Conservation (phyloP, 2,888 invertebrate species). For the Cyclophora punctaria region DNA sequence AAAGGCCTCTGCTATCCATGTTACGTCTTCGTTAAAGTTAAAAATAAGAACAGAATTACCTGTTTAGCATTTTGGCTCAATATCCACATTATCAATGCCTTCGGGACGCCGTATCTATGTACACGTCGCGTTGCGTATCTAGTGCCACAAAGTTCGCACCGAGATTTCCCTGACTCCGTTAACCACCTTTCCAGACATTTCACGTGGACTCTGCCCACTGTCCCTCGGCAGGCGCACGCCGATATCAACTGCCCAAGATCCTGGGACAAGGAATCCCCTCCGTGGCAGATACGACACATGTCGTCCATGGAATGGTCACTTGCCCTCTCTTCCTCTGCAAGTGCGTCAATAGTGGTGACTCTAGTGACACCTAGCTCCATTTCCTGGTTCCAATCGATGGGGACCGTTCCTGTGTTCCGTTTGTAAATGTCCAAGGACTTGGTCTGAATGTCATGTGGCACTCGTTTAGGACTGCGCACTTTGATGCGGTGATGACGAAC, state of each 20-base stretch:
- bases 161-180: conserved; percentile 80
- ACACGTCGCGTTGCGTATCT: conserved; percentile 78
- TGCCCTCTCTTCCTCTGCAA: conserved; percentile 28
- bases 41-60: conserved; percentile 27
- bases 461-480: conserved; percentile 54
- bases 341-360: conserved; percentile 16
- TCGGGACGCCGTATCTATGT: conserved; percentile 73
- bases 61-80: conserved; percentile 67
- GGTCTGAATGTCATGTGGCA: conserved; percentile 23
- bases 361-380: conserved; percentile 22
- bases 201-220: conserved; percentile 82
- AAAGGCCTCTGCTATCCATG: not conserved
- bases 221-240: conserved; percentile 74
- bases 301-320: conserved; percentile 51
- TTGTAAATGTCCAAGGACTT: conserved; percentile 21
- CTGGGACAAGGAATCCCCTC: conserved; percentile 42
- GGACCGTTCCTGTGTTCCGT: conserved; percentile 24
- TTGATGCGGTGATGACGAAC: conserved; percentile 49
- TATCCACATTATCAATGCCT: conserved; percentile 77
- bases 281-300: conserved; percentile 68
- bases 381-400: conserved; percentile 39
- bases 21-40: not conserved
- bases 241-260: conserved; percentile 58
- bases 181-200: conserved; percentile 85
- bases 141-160: conserved; percentile 83